Conservation (phyloP, 2,797 vertebrate genomes). For the Semotilus atromaculatus region DNA sequence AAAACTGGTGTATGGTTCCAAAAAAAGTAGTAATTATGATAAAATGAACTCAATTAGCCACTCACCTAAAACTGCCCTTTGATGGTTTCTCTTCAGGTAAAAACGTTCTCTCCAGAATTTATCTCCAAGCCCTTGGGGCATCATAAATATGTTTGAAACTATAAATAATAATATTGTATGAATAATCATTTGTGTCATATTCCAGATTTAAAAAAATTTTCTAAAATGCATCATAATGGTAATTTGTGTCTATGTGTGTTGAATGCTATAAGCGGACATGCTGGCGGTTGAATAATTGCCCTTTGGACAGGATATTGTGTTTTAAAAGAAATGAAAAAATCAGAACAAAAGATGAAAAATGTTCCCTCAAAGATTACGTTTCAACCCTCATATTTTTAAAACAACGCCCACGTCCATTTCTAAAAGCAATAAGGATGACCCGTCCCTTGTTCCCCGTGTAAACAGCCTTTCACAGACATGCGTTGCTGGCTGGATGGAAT, state of each 20-base stretch:
- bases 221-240: background rate
- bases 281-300: conserved; percentile 31
- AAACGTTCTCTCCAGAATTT: background rate
- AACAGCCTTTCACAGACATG: no score
- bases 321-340: conserved; percentile 58
- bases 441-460: no score
- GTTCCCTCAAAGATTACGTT: conserved; percentile 44
- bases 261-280: background rate
- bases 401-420: no score
- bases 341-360: conserved; percentile 41
- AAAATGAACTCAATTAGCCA: conserved; percentile 1
- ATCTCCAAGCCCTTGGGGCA: background rate
- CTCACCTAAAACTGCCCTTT: background rate
- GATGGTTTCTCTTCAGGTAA: background rate
- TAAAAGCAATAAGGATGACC: no score
- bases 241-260: conserved; percentile 1
- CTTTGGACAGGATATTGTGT: conserved; percentile 62
- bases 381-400: conserved; percentile 28
- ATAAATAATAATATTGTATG: background rate
- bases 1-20: conserved; percentile 24
- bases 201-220: background rate
- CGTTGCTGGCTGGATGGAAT: no score
- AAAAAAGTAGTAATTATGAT: conserved; percentile 48
- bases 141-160: background rate
- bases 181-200: background rate